Base-by-base conservation (phyloP, 2,113 vertebrate species). In the Lycaon pictus region DNA sequence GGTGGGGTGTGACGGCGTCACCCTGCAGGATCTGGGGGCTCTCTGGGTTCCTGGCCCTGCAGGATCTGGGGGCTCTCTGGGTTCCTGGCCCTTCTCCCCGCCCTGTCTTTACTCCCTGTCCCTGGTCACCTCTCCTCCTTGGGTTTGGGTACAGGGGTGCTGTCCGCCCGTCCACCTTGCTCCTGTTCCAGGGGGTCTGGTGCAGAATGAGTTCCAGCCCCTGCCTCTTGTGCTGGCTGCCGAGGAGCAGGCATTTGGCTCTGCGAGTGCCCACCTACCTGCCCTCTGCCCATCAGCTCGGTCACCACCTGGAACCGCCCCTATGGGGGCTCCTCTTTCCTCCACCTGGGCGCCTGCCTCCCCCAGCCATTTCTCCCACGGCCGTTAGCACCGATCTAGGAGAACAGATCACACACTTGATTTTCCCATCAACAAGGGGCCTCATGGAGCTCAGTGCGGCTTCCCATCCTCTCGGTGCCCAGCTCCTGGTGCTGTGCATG, bases 401-500 rank as follows among this genome's bases (percentile, higher is more conserved):
- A 76, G 43, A 43, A 32, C 58, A 29, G 84, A 27, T n/a, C 6
- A 35, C 37, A 25, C 35, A 2, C n/a, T 53, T 11, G 13, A n/a
- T 25, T n/a, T 20, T 76, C 27, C 55, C 35, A 2, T 11, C 4
- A 10, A 17, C 11, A 1, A 6, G 3, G 1, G 37, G 71, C 62
- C 62, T 63, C 35, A 6, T 10, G 62, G 69, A 25, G 23, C 84
- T 43, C 43, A 5, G 55, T 76, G 53, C 72, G 19, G 1, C 51
- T 11, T 20, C 12, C 15, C 0, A 0, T 11, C 6, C 76, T 32
- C 69, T 9, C 13, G 35, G 1, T 29, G 25, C 65, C 67, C 43
- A 2, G 51, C 55, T 71, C 37, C 32, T 0, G 74, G 80, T 1
- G 0, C 87, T 1, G 2, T 20, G 51, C 51, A 0, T 0, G 27